Evolutionary conservation across 2,797 vertebrate genomes (phyloP).

Genomic region (Sebastes nivosus): DNA sequence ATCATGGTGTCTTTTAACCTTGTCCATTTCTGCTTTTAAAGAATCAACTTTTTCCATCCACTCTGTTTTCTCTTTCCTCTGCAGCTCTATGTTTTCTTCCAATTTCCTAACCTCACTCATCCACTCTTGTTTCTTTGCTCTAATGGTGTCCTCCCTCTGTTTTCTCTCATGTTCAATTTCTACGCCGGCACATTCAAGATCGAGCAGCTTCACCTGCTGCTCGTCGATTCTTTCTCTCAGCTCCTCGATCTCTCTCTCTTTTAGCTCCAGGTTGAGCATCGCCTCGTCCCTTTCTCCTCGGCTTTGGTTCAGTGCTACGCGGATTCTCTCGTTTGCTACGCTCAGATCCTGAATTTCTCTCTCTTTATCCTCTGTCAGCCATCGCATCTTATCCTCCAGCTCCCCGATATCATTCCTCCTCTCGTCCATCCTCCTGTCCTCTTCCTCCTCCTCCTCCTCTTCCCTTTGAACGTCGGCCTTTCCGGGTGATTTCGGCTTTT

Average conservation of each 20-base stretch:
- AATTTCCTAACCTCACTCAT: constrained; percentile 29
- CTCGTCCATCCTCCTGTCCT: constrained; percentile 49
- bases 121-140: constrained; percentile 26
- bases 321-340: constrained; percentile 64
- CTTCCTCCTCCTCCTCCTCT: constrained; percentile 75
- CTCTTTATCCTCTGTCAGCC: constrained; percentile 81
- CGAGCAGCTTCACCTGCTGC: constrained; percentile 72
- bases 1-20: constrained; percentile 40
- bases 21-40: constrained; percentile 43
- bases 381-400: constrained; percentile 77
- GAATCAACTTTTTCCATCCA: constrained; percentile 34
- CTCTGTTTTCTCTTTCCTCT: constrained; percentile 48
- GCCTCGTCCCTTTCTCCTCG: constrained; percentile 47
- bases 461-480: constrained; percentile 63
- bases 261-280: constrained; percentile 55
- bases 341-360: constrained; percentile 77
- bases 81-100: constrained; percentile 21
- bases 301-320: constrained; percentile 42
- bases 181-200: constrained; percentile 55
- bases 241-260: constrained; percentile 77
- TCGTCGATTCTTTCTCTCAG: constrained; percentile 76
- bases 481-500: constrained; percentile 69
- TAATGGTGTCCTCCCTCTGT: constrained; percentile 52
- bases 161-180: constrained; percentile 57
- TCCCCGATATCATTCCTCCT: constrained; percentile 68